A percentile compares a stretch with the other conserved stretches of the same genome.
phyloP scores from a whole-genome alignment of 23 tunicate species.

The Corella eumyota region DNA sequence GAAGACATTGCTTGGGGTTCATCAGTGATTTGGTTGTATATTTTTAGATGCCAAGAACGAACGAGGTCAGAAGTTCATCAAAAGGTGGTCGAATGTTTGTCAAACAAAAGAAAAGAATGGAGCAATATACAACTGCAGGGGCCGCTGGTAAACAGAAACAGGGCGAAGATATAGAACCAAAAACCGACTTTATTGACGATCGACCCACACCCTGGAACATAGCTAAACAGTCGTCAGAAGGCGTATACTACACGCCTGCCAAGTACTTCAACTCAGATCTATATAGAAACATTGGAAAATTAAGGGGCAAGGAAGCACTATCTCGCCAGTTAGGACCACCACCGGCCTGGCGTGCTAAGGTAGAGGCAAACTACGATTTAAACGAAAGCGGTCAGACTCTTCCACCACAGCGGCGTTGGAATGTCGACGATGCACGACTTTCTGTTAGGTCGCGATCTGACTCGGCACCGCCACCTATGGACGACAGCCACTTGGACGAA shows the following conservation, averaged over 20 bases:
- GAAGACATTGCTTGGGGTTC: too few species aligned
- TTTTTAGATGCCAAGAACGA: constrained; percentile 3
- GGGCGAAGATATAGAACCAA: too few species aligned
- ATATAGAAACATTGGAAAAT: too few species aligned
- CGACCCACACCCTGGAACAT: constrained; percentile 33
- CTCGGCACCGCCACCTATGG: constrained; percentile 34
- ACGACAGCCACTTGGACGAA: constrained; percentile 1
- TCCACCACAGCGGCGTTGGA: constrained; percentile 1
- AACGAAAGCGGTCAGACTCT: neutral
- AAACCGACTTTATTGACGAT: too few species aligned
- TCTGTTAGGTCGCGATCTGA: constrained; percentile 7
- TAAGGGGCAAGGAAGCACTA: constrained; percentile 2
- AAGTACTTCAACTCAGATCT: too few species aligned
- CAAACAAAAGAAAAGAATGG: constrained; percentile 71
- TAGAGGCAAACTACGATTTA: constrained; percentile 29
- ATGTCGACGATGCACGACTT: neutral
- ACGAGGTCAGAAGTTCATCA: constrained; percentile 20
- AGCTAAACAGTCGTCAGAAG: constrained; percentile 13
- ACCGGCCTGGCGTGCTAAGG: constrained; percentile 67
- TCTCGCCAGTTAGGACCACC: constrained; percentile 29
- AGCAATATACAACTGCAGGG: constrained; percentile 19
- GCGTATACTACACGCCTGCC: constrained; percentile 35
- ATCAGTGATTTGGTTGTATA: too few species aligned
- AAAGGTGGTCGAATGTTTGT: constrained; percentile 61
- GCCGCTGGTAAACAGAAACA: constrained; percentile 4